Evolutionary conservation across 2,797 vertebrate species (phyloP).

Genomic region (Arnoldichthys spilopterus): DNA sequence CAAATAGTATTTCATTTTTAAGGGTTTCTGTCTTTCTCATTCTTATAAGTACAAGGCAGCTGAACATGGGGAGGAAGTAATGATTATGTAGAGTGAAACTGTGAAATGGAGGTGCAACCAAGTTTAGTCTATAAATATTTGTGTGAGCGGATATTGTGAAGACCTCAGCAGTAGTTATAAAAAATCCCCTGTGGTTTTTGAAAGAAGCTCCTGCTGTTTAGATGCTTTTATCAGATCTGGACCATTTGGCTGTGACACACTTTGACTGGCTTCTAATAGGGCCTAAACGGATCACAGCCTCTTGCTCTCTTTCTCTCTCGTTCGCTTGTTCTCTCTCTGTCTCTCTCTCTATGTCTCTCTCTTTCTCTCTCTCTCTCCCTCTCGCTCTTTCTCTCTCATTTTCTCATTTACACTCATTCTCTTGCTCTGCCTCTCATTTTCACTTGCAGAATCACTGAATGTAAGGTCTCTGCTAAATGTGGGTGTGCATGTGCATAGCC

Average conservation of each 20-base stretch:
- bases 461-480: conserved; percentile 44
- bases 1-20: too few species aligned
- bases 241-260: conserved; percentile 23
- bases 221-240: conserved; percentile 3
- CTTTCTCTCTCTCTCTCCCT: conserved; percentile 3
- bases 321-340: too few species aligned
- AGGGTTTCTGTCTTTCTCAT: too few species aligned
- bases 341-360: too few species aligned
- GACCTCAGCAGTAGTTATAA: conserved; percentile 1
- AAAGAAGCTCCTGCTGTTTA: conserved; percentile 10
- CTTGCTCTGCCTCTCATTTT: background rate
- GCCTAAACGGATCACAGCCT: conserved; percentile 2
- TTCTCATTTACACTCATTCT: background rate
- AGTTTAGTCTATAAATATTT: background rate
- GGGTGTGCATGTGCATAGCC: conserved; percentile 25
- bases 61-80: too few species aligned
- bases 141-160: background rate
- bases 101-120: background rate
- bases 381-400: background rate
- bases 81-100: too few species aligned
- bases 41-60: too few species aligned
- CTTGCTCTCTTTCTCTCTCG: background rate
- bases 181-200: background rate
- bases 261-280: conserved; percentile 10
- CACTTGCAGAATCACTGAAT: conserved; percentile 62